Evolutionary conservation across 1,140 invertebrate genomes (phyloP), one percentile per base, ranked within the genome.

Genomic region (Lepidurus couesii): DNA sequence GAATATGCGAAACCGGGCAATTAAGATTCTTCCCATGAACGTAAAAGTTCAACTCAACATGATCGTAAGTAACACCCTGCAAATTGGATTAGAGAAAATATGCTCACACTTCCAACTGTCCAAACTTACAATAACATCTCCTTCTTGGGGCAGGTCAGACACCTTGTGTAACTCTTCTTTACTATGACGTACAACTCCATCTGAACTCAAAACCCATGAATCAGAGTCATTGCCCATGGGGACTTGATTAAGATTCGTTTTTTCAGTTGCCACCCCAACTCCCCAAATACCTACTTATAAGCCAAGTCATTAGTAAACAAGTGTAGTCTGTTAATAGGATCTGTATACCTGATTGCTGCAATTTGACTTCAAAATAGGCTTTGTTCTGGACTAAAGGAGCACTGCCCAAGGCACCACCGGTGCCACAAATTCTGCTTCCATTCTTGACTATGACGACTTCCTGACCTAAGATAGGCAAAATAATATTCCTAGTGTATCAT

Each of bases 381-480:
- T 99, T 99, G 82, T 97, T 98, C 85, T 99, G 98, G 13, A 95
- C 92, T 75, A 97, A 84, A 0, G 97, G 97, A 42, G 95, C 95
- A 85, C 93, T 97, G 9, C 94, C 95, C 44, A 99, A 86, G 0
- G 94, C 95, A 81, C 93, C 97, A 42, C 98, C 98, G 42, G 92
- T 93, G 34, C 98, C 98, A 87, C 98, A 99, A 73, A 99, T 92
- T 82, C 98, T 87, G 80, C 92, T 89, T 73, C 97, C 96, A 87
- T 96, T 96, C 88, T 99, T 99, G 9, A 99, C 93, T 82, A 99
- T 92, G 0, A 99, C 97, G 77, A 98, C 97, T 88, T 99, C 97
- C 87, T 96, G 93, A 53, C 97, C 97, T 98, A 81, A 11, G 0
- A 8, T 24, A 34, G 10, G 11, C 24, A 34, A 16, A 74, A 9